A percentile compares a stretch with the other conserved stretches of the same genome.
These are phyloP conservation scores for Labeo catla DNA, from an alignment of 2,113 vertebrate genomes.

Conservation along the genomic window DNA sequence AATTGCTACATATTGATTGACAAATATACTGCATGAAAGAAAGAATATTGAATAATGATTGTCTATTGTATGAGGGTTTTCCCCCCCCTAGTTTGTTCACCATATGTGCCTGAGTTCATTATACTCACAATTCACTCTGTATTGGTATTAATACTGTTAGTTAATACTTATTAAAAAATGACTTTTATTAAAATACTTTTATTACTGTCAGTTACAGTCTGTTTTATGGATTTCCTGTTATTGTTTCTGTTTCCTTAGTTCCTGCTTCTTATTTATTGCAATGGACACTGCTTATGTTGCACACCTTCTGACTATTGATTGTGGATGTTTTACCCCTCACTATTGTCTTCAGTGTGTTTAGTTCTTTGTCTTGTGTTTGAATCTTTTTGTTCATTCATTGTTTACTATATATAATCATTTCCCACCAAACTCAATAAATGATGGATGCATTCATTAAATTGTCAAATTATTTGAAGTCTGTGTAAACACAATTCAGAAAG, in stretches of 20 bases:
- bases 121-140: background rate
- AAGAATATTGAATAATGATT: background rate
- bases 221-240: background rate
- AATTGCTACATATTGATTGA: slow-evolving; percentile 1
- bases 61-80: background rate
- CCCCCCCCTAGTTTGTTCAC: no score
- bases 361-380: background rate
- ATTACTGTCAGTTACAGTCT: no score
- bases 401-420: background rate
- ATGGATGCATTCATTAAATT: background rate
- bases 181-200: background rate
- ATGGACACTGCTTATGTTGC: background rate
- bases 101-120: background rate
- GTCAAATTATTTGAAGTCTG: no score
- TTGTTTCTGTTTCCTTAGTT: background rate
- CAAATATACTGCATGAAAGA: background rate
- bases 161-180: no score
- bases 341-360: background rate
- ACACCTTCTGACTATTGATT: background rate
- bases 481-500: no score
- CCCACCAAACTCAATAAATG: background rate
- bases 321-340: background rate
- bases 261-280: background rate
- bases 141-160: background rate
- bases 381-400: no score